Conservation (phyloP, 2,113 vertebrate genomes). For the Phaethornis superciliosus region DNA sequence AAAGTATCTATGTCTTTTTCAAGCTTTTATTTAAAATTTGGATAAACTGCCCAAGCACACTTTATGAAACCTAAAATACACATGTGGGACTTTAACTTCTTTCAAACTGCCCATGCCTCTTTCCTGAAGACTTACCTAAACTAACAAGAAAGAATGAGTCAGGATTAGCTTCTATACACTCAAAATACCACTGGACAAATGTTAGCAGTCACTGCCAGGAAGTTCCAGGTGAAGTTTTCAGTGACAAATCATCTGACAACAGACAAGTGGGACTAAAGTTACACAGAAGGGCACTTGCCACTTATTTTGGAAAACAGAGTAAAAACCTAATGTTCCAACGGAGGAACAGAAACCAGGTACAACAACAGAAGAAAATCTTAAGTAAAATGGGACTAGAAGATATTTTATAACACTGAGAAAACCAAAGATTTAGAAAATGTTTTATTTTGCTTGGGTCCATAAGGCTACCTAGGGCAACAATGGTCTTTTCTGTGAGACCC, state of each 20-base stretch:
- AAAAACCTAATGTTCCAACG: not conserved
- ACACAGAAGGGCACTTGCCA: not conserved
- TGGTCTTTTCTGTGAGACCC: not conserved
- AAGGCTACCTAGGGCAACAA: not conserved
- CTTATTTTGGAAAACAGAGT: not conserved
- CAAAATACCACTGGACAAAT: not conserved
- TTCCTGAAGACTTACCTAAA: slow-evolving; percentile 7
- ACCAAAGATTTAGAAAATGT: not conserved
- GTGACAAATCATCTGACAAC: not conserved
- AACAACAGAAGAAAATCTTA: not conserved
- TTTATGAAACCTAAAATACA: not conserved
- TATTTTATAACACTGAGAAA: not conserved
- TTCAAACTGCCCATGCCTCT: not conserved
- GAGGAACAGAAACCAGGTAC: not conserved
- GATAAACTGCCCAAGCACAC: not conserved
- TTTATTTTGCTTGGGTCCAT: not conserved
- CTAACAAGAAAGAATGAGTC: not conserved
- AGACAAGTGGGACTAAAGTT: not conserved
- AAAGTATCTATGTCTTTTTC: slow-evolving; percentile 7
- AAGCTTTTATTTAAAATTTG: slow-evolving; percentile 20
- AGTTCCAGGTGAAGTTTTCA: slow-evolving; percentile 3
- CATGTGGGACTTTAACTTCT: not conserved
- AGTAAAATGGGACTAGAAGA: not conserved
- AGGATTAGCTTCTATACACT: not conserved
- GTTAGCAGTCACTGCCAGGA: not conserved